These are phyloP conservation scores for Chelonoidis abingdonii DNA, from an alignment of 2,113 vertebrate species.

Conservation along the genomic window DNA sequence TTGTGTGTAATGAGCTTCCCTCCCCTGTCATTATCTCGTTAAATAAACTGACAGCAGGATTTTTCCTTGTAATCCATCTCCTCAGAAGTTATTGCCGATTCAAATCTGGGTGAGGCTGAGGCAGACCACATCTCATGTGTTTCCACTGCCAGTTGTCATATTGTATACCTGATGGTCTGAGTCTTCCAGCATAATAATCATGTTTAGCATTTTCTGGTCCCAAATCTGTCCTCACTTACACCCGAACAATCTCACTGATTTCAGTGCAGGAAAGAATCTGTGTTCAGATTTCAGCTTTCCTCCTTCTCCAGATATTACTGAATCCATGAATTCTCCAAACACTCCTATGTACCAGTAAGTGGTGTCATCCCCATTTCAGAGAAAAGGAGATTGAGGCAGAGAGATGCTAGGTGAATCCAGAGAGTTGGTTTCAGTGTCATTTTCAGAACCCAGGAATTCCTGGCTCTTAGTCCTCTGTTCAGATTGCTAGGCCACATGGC, in stretches of 20 bases:
- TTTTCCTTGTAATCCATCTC: neutral
- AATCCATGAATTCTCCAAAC: neutral
- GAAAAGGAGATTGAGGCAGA: neutral
- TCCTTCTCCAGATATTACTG: neutral
- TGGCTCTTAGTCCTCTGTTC: neutral
- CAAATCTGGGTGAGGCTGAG: neutral
- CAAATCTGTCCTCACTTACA: neutral
- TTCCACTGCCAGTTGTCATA: neutral
- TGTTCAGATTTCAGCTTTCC: neutral
- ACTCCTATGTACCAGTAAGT: neutral
- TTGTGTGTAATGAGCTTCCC: neutral
- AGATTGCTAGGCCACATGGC: neutral
- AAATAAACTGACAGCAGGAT: neutral
- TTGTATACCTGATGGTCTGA: neutral
- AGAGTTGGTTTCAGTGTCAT: neutral
- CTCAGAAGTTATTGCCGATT: neutral
- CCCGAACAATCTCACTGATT: neutral
- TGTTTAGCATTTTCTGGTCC: neutral
- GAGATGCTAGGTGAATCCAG: neutral
- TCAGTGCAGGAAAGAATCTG: neutral
- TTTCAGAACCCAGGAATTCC: neutral
- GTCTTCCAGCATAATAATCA: neutral
- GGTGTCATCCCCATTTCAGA: neutral
- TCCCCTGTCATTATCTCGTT: neutral
- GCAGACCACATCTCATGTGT: neutral